Percentiles rank a stretch among this genome's conserved stretches.
Conservation (phyloP, 1,140 invertebrate genomes). For the Sminthurides bifidus region DNA sequence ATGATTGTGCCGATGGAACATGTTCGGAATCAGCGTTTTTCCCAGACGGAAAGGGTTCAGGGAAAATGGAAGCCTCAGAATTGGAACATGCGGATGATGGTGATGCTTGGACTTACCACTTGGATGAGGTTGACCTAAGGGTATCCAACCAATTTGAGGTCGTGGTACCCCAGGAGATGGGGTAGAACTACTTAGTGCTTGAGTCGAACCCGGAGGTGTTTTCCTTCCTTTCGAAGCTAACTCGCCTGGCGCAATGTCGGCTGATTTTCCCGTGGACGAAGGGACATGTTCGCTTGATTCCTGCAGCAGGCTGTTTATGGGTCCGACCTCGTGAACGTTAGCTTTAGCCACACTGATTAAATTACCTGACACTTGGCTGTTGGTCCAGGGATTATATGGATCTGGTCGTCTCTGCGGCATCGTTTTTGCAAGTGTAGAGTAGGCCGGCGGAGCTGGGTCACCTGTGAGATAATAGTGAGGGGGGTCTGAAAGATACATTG, state of each 20-base stretch:
- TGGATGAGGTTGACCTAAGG: slow-evolving; percentile 1
- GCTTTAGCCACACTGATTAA: slow-evolving; percentile 19
- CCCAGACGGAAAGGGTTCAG: neutral
- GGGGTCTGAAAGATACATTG: too few relatives aligned
- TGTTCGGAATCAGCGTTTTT: neutral
- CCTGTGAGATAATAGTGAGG: neutral
- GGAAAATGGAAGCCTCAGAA: neutral
- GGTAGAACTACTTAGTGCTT: neutral
- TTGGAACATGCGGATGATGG: too few relatives aligned
- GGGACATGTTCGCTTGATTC: neutral
- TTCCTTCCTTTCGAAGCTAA: too few relatives aligned
- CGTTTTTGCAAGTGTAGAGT: slow-evolving; percentile 18
- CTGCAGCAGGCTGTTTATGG: too few relatives aligned
- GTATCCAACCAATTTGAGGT: neutral
- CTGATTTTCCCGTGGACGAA: neutral
- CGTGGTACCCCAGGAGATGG: neutral
- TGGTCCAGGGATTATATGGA: too few relatives aligned
- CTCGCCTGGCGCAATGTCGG: too few relatives aligned
- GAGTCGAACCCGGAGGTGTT: neutral
- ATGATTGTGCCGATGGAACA: neutral
- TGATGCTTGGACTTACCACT: neutral
- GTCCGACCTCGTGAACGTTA: too few relatives aligned
- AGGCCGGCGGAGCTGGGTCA: slow-evolving; percentile 11
- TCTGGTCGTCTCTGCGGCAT: too few relatives aligned
- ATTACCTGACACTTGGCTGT: too few relatives aligned